Percentiles rank a stretch among this genome's conserved stretches.
Conservation (phyloP, 2,888 invertebrate genomes). For the Catocala sponsa region DNA sequence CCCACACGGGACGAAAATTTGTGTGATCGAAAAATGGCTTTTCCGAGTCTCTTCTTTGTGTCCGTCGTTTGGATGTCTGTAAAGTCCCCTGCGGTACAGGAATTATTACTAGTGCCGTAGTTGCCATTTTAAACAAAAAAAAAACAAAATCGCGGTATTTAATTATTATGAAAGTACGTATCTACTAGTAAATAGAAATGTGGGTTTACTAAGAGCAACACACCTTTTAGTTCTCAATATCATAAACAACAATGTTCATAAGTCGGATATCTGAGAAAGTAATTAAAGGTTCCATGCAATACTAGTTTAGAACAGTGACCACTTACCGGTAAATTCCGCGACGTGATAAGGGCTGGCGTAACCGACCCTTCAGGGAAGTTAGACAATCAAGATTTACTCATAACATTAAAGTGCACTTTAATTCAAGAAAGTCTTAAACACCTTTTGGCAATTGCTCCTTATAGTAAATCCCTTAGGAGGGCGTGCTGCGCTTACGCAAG, state of each 20-base stretch:
- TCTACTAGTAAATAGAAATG: no score
- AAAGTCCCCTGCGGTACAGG: no score
- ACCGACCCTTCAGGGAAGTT: conserved; percentile 63
- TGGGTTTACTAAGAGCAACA: no score
- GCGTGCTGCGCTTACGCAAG: conserved; percentile 80
- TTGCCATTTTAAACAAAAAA: no score
- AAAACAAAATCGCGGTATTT: no score
- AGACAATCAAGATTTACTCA: conserved; percentile 58
- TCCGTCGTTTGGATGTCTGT: no score
- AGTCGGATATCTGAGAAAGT: conserved; percentile 45
- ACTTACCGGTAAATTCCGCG: conserved; percentile 37
- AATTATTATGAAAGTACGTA: no score
- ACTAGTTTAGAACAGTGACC: conserved; percentile 38
- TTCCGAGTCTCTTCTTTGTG: no score
- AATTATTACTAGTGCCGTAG: no score
- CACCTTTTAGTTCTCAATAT: background rate
- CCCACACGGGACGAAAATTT: no score
- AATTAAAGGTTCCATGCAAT: conserved; percentile 43
- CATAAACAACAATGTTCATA: conserved; percentile 18
- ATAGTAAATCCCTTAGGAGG: conserved; percentile 74
- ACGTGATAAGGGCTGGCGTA: conserved; percentile 54
- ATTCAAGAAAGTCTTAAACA: conserved; percentile 52
- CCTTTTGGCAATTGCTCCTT: conserved; percentile 58
- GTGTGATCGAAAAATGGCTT: no score
- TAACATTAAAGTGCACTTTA: conserved; percentile 51